A percentile compares a stretch with the other conserved stretches of the same genome.
These are phyloP conservation scores for Ernsta delagoae DNA, from an alignment of 2,888 invertebrate genomes.

Conservation along the genomic window DNA sequence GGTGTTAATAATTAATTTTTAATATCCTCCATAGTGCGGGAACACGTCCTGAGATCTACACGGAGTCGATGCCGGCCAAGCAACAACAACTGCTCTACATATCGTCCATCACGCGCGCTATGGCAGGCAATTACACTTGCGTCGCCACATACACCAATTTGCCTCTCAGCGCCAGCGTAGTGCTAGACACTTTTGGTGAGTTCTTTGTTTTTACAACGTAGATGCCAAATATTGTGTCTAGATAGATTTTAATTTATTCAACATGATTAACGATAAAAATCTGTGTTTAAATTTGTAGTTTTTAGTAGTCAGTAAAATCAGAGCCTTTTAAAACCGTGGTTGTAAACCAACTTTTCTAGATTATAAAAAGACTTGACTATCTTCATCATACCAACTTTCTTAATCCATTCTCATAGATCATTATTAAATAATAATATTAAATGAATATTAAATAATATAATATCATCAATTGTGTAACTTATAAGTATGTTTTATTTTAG, in stretches of 20 bases:
- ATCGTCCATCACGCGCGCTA: conserved; percentile 88
- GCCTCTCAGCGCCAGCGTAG: conserved; percentile 87
- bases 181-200: conserved; percentile 88
- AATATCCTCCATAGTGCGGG: conserved; percentile 59
- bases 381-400: no score
- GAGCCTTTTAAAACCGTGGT: no score
- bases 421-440: no score
- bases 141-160: conserved; percentile 91
- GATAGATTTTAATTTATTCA: neutral
- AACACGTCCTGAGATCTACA: conserved; percentile 86
- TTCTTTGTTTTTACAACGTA: neutral
- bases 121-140: conserved; percentile 93
- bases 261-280: no score
- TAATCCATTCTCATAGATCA: no score
- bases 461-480: no score
- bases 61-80: conserved; percentile 87
- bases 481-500: conserved; percentile 68
- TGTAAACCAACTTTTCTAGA: no score
- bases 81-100: conserved; percentile 90
- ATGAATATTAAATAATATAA: no score
- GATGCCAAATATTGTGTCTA: neutral
- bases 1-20: neutral
- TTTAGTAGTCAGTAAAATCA: no score
- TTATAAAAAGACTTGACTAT: no score
- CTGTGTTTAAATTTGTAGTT: no score